Base-by-base conservation (phyloP, 2,797 vertebrate genomes). In the Alosa sapidissima region DNA sequence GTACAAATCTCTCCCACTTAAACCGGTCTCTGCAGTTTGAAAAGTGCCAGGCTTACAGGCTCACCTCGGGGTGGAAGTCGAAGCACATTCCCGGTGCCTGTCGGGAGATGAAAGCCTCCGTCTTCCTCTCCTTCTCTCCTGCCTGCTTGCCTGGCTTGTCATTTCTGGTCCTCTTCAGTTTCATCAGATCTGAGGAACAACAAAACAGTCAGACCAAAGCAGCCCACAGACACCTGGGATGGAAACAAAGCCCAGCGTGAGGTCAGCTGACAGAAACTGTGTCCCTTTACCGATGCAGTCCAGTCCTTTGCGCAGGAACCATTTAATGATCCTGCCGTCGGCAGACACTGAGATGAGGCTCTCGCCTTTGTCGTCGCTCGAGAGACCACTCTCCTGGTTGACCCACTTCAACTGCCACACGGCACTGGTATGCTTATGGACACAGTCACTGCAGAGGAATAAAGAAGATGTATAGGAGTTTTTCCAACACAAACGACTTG, bases 381-480 rank as follows among this genome's bases (percentile, higher is more conserved):
- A 83, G 0, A 88, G 86, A 1, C 90, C 93, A 87, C 91, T 84
- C 75, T 95, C 94, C 85, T 96, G 95, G 11, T 96, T 92, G 81
- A 93, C 93, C 97, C 98, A 99, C 89, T 89, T 96, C 87, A 99
- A 89, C 86, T 99, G 97, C 96, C 96, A 97, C 60, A 98, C 94
- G 0, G 97, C 94, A 82, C 94, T 94, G 62, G 91, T 86, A 89
- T 98, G 97, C 87, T 95, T 96, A 47, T 95, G 93, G 24, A 86
- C 55, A 89, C 94, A 96, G 65, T 96, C 90, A 45, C 98, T 98
- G 81, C 81, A 84, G 81, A 16, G 36, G 58, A 68, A n/a, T 41
- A 21, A 33, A 72, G 36, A 58, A 58, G 16, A 58, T 55, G 4
- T 19, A 55, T 2, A 55, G 54, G 54, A 55, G 11, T 19, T 51